Evolutionary conservation across 2,888 invertebrate species (phyloP), one percentile per base, ranked within the genome.

Genomic region (Acleris sparsana): DNA sequence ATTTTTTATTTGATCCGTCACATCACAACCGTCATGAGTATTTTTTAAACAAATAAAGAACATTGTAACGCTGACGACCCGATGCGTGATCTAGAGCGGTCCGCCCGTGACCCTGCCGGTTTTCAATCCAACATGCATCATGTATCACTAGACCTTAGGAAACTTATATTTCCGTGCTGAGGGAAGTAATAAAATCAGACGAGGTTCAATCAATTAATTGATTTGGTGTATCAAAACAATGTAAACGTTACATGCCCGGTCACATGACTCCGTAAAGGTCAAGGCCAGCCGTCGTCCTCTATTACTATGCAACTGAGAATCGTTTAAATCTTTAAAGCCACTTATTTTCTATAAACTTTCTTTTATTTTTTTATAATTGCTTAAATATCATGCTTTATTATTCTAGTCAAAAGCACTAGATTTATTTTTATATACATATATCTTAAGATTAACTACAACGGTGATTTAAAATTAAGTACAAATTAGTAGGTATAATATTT

Each of bases 151-250:
- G 59, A 65, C 64, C 53, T 63, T 68, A 63, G 52, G n/a, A 55
- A 59, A 49, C 51, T 55, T 43, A 22, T 46, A 66, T 71, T 70
- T 71, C 71, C 71, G 67, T 64, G 63, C 57, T 57, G 67, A 52
- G 58, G 69, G 74, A 73, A 74, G 72, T 68, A 73, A 73, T 72
- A 71, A 73, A 71, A 43, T 22, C 49, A 65, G 63, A 73, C 72
- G 73, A 75, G 73, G 74, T 55, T 72, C 53, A 70, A 72, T 72
- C 73, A 69, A 75, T 73, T 74, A 63, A 63, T 63, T 55, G 33
- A 33, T 33, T 33, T 33, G 62, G 61, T 62, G 48, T 67, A 67
- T 61, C 57, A 67, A 62, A 62, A 62, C 62, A 62, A 58, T 67
- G 58, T 58, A 53, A 62, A 59, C 46, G 59, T 39, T 17, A 17